Percentiles rank a stretch among this genome's conserved stretches.
Conservation (phyloP, 1,140 invertebrate species). For the Triops cancriformis region DNA sequence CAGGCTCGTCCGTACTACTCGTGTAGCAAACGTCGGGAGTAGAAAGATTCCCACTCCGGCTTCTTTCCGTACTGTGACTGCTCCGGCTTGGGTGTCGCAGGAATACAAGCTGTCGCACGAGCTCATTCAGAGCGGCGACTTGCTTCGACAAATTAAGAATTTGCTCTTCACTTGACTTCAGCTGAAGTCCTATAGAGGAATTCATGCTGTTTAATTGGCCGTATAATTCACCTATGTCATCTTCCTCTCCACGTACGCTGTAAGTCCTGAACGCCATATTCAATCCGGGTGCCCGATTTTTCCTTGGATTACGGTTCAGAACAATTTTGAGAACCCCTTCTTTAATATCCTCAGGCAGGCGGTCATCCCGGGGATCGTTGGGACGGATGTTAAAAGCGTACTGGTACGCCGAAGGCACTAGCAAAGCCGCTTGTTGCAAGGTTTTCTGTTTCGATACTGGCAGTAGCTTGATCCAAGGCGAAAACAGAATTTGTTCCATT, state of each 20-base stretch:
- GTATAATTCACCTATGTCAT: not conserved
- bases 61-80: not conserved
- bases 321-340: slow-evolving; percentile 36
- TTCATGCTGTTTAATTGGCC: not conserved
- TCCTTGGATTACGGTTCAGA: not conserved
- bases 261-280: not conserved
- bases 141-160: not conserved
- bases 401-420: slow-evolving; percentile 59
- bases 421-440: slow-evolving; percentile 56
- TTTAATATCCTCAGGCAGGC: slow-evolving; percentile 63
- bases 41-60: not conserved
- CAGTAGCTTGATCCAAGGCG: slow-evolving; percentile 54
- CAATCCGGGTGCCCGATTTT: not conserved
- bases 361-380: slow-evolving; percentile 66
- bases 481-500: slow-evolving; percentile 70
- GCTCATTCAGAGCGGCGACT: not conserved
- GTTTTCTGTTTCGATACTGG: slow-evolving; percentile 53
- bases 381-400: slow-evolving; percentile 60
- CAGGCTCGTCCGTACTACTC: not conserved
- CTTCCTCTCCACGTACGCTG: not conserved
- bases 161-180: not conserved
- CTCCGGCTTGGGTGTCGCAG: not conserved
- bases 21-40: not conserved
- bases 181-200: not conserved
- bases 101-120: not conserved